These are phyloP conservation scores for Platypus cylindrus DNA, from an alignment of 2,888 invertebrate species.

Conservation along the genomic window DNA sequence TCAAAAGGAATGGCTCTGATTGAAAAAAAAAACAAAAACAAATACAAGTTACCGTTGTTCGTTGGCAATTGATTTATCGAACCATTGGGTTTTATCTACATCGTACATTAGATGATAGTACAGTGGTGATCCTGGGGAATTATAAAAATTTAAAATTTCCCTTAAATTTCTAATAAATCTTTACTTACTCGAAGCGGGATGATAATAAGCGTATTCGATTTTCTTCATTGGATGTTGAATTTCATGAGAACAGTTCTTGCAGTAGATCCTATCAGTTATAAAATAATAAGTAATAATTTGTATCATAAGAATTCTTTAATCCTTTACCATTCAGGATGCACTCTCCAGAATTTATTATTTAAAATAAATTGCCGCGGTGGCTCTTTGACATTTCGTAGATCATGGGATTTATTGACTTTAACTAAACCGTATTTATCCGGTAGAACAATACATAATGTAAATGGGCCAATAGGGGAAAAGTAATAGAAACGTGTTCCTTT, in stretches of 20 bases:
- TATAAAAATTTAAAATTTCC: neutral
- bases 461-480: constrained; percentile 70
- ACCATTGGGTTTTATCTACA: constrained; percentile 27
- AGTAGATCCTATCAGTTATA: constrained; percentile 68
- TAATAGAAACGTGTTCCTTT: constrained; percentile 67
- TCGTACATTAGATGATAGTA: constrained; percentile 24
- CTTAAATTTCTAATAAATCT: neutral
- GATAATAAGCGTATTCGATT: constrained; percentile 16
- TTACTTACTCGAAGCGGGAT: constrained; percentile 10
- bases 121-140: constrained; percentile 9
- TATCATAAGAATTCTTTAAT: constrained; percentile 1
- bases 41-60: constrained; percentile 15
- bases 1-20: too few relatives aligned
- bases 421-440: constrained; percentile 67
- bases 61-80: constrained; percentile 19
- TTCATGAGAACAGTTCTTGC: constrained; percentile 20
- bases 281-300: constrained; percentile 17
- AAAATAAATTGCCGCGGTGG: constrained; percentile 7
- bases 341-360: constrained; percentile 52
- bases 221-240: constrained; percentile 13
- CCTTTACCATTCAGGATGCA: constrained; percentile 74
- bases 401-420: constrained; percentile 45
- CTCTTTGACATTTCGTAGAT: constrained; percentile 8
- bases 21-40: too few relatives aligned
- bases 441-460: constrained; percentile 74